phyloP scores from a whole-genome alignment of 2,113 vertebrate species.

The Ctenodactylus gundi region DNA sequence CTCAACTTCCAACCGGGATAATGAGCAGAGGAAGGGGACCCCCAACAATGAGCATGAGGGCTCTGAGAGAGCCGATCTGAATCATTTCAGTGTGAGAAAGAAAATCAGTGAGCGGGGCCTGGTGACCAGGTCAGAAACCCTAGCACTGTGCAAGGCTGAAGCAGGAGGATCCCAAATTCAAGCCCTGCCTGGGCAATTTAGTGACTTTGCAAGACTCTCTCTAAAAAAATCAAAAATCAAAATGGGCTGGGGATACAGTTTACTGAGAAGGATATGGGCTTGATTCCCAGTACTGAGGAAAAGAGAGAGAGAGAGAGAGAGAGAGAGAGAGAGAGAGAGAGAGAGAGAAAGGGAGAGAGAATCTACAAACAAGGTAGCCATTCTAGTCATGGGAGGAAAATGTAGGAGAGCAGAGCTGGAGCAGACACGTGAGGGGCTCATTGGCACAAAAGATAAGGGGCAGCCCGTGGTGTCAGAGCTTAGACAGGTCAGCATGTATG shows the following conservation, averaged over 20 bases:
- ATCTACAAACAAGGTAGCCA: background rate
- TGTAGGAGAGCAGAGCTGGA: background rate
- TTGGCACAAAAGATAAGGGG: background rate
- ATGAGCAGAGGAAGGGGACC: background rate
- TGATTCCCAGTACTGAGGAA: too few species aligned
- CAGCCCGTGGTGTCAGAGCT: background rate
- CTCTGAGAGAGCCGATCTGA: too few species aligned
- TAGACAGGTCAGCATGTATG: too few species aligned
- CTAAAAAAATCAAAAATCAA: too few species aligned
- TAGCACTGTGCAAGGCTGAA: too few species aligned
- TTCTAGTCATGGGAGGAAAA: background rate
- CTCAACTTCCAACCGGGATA: background rate
- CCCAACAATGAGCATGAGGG: background rate
- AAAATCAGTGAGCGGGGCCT: background rate
- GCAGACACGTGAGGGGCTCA: background rate
- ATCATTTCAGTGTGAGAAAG: background rate
- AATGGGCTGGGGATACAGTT: too few species aligned
- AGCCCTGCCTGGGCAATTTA: too few species aligned
- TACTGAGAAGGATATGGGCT: too few species aligned
- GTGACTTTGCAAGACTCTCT: too few species aligned
- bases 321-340: background rate
- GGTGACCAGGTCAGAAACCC: too few species aligned
- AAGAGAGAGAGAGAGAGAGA: too few species aligned
- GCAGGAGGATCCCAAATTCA: too few species aligned
- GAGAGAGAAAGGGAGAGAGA: background rate